Percentiles rank a stretch among this genome's conserved stretches.
Evolutionary conservation across 2,888 invertebrate genomes (phyloP).

Genomic region (Drosophila mettleri): DNA sequence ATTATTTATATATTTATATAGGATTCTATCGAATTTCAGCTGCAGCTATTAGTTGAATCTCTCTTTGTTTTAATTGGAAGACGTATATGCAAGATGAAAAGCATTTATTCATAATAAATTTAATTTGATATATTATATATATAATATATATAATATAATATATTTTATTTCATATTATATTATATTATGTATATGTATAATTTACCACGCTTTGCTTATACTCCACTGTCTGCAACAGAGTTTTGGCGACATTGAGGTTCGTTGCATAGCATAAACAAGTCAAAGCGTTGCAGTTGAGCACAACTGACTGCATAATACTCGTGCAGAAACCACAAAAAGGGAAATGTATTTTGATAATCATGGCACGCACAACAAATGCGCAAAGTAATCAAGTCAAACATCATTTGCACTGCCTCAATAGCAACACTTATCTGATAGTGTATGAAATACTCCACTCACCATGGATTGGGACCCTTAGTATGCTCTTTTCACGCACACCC

Average conservation of each 20-base stretch:
- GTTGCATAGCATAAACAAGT: not conserved
- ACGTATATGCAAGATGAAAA: not conserved
- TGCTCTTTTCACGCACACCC: not conserved
- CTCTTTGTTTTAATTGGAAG: not conserved
- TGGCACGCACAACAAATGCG: too few species aligned
- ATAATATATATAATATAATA: not conserved
- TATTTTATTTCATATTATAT: not conserved
- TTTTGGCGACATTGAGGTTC: constrained; percentile 2
- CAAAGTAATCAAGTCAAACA: not conserved
- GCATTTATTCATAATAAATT: too few species aligned
- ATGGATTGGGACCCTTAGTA: too few species aligned
- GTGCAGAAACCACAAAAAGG: not conserved
- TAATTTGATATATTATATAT: not conserved
- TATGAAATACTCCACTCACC: not conserved
- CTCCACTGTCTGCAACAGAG: constrained; percentile 4
- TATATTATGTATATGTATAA: not conserved
- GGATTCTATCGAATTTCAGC: not conserved
- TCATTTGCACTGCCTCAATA: not conserved
- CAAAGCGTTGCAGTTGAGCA: not conserved
- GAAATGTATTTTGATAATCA: not conserved
- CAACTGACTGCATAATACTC: not conserved
- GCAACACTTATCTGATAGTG: not conserved
- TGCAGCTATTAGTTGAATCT: not conserved
- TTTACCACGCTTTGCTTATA: not conserved
- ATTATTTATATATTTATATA: not conserved